These are phyloP conservation scores for Helobdella robusta DNA, from an alignment of 2,888 invertebrate genomes.

Conservation along the genomic window DNA sequence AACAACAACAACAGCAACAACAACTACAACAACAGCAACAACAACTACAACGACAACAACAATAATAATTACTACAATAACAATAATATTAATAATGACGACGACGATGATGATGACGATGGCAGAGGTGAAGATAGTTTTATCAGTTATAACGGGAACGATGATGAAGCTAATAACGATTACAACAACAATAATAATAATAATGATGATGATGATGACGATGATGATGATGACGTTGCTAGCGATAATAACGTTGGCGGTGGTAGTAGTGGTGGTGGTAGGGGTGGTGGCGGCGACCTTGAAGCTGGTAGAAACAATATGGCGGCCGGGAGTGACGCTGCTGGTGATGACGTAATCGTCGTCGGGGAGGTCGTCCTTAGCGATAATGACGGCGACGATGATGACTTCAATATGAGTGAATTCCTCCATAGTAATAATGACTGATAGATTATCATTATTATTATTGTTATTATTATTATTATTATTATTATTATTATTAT, in stretches of 20 bases:
- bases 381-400: too few relatives aligned
- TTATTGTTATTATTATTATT: constrained; percentile 1
- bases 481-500: constrained; percentile 1
- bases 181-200: neutral
- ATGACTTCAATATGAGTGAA: too few relatives aligned
- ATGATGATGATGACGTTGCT: neutral
- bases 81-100: neutral
- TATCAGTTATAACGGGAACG: neutral
- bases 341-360: neutral
- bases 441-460: too few relatives aligned
- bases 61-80: neutral
- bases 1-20: neutral
- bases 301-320: neutral
- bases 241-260: neutral
- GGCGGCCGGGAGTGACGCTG: neutral
- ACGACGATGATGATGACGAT: neutral
- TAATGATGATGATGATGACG: neutral
- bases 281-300: neutral
- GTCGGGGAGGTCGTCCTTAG: neutral
- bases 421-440: too few relatives aligned
- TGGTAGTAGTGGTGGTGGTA: neutral
- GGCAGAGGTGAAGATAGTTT: neutral
- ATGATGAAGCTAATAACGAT: neutral
- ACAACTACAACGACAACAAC: too few relatives aligned
- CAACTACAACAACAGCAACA: too few relatives aligned